A percentile compares a stretch with the other conserved stretches of the same genome.
phyloP scores from a whole-genome alignment of 2,888 invertebrate species.

The Prosapia bicincta region DNA sequence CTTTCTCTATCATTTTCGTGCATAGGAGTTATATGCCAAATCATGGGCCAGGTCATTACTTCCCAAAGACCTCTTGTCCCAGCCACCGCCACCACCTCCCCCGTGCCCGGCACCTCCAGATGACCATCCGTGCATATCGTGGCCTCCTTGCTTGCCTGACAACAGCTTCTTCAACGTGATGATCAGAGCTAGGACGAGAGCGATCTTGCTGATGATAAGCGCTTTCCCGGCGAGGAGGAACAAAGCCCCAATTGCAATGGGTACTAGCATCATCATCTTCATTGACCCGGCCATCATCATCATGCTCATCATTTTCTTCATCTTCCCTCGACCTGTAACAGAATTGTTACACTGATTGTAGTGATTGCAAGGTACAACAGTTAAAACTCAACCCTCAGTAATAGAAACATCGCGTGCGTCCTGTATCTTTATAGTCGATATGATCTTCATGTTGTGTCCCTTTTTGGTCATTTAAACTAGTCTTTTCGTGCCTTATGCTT shows the following conservation, averaged over 20 bases:
- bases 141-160: constrained; percentile 54
- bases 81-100: constrained; percentile 52
- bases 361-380: too few relatives aligned
- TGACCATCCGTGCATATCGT: constrained; percentile 52
- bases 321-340: constrained; percentile 71
- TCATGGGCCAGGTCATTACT: constrained; percentile 56
- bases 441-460: too few relatives aligned
- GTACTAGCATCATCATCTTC: constrained; percentile 79
- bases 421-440: too few relatives aligned
- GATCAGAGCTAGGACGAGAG: constrained; percentile 73
- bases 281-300: constrained; percentile 87
- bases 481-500: too few relatives aligned
- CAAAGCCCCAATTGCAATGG: constrained; percentile 73
- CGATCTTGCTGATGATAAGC: constrained; percentile 77
- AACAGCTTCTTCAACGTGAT: constrained; percentile 79
- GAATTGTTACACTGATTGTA: too few relatives aligned
- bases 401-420: too few relatives aligned
- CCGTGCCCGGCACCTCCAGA: constrained; percentile 48
- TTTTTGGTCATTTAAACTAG: too few relatives aligned
- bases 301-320: constrained; percentile 89
- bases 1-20: too few relatives aligned
- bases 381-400: too few relatives aligned
- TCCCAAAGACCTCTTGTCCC: constrained; percentile 60
- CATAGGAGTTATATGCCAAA: constrained; percentile 67
- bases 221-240: constrained; percentile 83